Evolutionary conservation across 2,888 invertebrate genomes (phyloP).

Genomic region (Pandemis corylana): DNA sequence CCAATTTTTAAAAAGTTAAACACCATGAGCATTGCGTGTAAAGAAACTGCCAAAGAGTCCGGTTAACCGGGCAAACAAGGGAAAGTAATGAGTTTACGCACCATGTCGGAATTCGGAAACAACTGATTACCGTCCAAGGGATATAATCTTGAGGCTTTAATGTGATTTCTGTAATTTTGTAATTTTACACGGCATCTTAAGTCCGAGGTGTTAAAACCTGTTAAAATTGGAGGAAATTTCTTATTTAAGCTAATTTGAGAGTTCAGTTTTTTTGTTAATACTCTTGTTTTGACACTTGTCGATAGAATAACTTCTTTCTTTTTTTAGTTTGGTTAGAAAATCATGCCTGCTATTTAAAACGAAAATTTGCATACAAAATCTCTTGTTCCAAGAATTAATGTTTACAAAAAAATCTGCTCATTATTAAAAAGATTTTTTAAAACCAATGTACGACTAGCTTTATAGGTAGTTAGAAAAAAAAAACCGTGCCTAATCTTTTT

Average conservation of each 20-base stretch:
- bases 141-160: conserved; percentile 38
- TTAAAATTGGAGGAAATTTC: conserved; percentile 24
- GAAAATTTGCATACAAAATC: too few species aligned
- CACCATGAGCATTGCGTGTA: conserved; percentile 1
- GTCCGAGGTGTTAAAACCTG: conserved; percentile 30
- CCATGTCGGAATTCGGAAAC: conserved; percentile 31
- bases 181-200: conserved; percentile 14
- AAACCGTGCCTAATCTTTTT: conserved; percentile 24
- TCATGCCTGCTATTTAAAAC: too few species aligned
- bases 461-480: conserved; percentile 12
- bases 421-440: neutral
- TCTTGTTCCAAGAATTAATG: too few species aligned
- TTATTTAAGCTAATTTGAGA: conserved; percentile 20
- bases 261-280: neutral
- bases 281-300: neutral
- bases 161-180: conserved; percentile 33
- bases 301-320: neutral
- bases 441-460: conserved; percentile 10
- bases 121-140: conserved; percentile 34
- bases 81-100: conserved; percentile 36
- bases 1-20: neutral
- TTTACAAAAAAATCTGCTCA: too few species aligned
- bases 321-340: too few species aligned
- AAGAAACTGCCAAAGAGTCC: conserved; percentile 27
- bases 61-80: conserved; percentile 32